A percentile compares a stretch with the other conserved stretches of the same genome.
phyloP scores from a whole-genome alignment of 2,888 invertebrate species.

The Pelosia muscerda region DNA sequence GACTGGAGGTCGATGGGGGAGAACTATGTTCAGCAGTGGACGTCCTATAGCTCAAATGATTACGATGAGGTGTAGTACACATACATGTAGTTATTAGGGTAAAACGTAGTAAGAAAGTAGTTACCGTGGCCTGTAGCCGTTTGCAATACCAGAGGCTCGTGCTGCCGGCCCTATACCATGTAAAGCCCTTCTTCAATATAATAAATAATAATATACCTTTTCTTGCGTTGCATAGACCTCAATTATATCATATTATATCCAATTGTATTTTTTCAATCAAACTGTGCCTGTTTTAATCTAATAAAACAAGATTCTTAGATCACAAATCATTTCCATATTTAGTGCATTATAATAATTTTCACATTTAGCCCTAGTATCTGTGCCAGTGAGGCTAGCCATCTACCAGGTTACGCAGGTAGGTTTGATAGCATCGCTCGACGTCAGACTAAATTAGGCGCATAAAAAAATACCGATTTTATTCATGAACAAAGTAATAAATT shows the following conservation, averaged over 20 bases:
- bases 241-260: neutral
- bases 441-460: constrained; percentile 35
- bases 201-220: no score
- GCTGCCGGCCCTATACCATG: no score
- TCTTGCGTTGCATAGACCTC: no score
- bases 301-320: constrained; percentile 41
- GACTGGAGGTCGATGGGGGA: no score
- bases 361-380: constrained; percentile 51
- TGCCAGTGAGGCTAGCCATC: constrained; percentile 24
- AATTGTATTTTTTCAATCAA: constrained; percentile 22
- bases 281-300: constrained; percentile 35
- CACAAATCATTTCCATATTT: constrained; percentile 51
- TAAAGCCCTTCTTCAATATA: no score
- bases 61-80: no score
- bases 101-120: no score
- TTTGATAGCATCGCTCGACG: constrained; percentile 31
- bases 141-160: no score
- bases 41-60: no score
- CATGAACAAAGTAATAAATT: constrained; percentile 36
- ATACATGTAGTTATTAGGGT: no score
- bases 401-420: constrained; percentile 35
- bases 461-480: constrained; percentile 44
- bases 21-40: no score
- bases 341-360: constrained; percentile 64
- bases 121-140: no score